These are phyloP conservation scores for Drosophila setifemur DNA, from an alignment of 1,140 invertebrate genomes.

Conservation along the genomic window DNA sequence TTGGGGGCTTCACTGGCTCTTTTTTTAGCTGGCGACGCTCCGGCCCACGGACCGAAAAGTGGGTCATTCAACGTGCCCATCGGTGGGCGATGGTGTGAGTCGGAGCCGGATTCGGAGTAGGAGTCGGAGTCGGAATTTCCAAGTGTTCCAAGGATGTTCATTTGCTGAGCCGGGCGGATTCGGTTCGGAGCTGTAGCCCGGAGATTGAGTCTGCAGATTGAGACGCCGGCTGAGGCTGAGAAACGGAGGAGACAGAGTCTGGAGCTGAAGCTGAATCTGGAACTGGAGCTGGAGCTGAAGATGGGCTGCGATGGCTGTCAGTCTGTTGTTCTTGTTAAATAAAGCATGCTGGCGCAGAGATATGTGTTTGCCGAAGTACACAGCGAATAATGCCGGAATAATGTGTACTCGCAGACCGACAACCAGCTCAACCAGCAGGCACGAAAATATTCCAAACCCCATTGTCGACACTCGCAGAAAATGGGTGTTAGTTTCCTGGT, in stretches of 20 bases:
- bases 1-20: conserved; percentile 39
- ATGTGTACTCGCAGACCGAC: too few relatives aligned
- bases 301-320: too few relatives aligned
- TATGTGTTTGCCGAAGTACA: conserved; percentile 11
- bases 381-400: too few relatives aligned
- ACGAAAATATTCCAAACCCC: too few relatives aligned
- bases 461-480: too few relatives aligned
- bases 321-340: conserved; percentile 75
- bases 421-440: too few relatives aligned
- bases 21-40: conserved; percentile 33
- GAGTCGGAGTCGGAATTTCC: conserved; percentile 23
- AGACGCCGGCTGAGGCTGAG: not conserved
- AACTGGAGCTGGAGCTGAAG: not conserved
- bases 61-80: conserved; percentile 65
- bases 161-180: too few relatives aligned
- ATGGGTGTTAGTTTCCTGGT: too few relatives aligned
- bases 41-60: conserved; percentile 61
- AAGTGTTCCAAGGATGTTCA: too few relatives aligned
- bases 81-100: too few relatives aligned
- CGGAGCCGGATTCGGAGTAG: conserved; percentile 27
- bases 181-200: too few relatives aligned
- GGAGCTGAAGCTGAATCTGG: not conserved
- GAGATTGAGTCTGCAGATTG: conserved; percentile 29
- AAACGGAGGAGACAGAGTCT: conserved; percentile 6
- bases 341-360: conserved; percentile 56